Base-by-base conservation (phyloP, 2,113 vertebrate genomes). In the Phoenicopterus ruber region DNA sequence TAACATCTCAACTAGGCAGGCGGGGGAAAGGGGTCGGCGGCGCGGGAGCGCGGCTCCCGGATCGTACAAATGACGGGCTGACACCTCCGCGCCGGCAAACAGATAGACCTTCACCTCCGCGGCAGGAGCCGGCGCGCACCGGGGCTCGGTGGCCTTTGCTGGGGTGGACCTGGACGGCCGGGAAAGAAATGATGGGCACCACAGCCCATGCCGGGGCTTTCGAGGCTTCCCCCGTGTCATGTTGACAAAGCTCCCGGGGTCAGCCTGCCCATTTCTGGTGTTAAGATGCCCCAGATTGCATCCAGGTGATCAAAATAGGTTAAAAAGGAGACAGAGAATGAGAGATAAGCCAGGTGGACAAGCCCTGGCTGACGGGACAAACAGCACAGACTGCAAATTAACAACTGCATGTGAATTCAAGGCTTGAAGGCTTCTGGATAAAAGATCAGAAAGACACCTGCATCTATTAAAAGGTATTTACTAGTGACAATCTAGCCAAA, bases 1-100 rank as follows among this genome's bases (percentile, higher is more conserved):
- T 98, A 98, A 99, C 97, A 97, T 99, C 98, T 99, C 98, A 98
- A 99, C 98, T 98, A 98, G 97, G 97, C 96, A 80, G 95, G 96
- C 31, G 1, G 26, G 72, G 89, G 86, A 88, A 46, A 57, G 73
- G 85, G 89, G 93, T 78, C 26, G 3, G 94, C 19, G 0, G 79
- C 49, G 40, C 18, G 7, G 76, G 59, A 96, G 90, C 18, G 26
- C 61, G 4, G 83, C 63, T 36, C 78, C 34, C 5, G 4, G 55
- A 85, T 49, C 73, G 70, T 28, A 71, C 96, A 82, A 52, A 92
- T 21, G 95, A 91, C 3, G 32, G 82, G 92, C 49, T 95, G 96
- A 90, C 95, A 82, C 82, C 86, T 88, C 82, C 5, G 5, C 1
- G 15, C 19, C 24, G 7, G 9, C 76, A 26, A 70, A 95, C 85